A percentile compares a stretch with the other conserved stretches of the same genome.
phyloP scores from a whole-genome alignment of 2,113 vertebrate species.

The Neolamprologus cancellatus region DNA sequence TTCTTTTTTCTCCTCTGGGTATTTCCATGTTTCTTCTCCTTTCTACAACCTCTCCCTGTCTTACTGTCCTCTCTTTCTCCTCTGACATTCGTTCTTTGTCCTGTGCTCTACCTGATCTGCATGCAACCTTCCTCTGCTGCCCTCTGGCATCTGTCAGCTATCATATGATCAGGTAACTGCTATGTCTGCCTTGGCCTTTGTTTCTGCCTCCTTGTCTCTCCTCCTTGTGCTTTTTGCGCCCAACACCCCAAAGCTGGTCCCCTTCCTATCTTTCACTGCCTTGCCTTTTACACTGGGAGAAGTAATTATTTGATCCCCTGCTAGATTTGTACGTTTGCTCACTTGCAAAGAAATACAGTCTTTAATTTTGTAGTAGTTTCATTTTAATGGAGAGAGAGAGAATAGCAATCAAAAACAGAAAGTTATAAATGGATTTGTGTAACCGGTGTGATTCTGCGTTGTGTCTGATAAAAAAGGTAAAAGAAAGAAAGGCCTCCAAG shows the following conservation, averaged over 20 bases:
- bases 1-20: not conserved
- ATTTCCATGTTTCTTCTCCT: not conserved
- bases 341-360: not conserved
- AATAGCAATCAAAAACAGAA: not conserved
- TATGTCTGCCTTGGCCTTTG: slow-evolving; percentile 66
- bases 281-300: not conserved
- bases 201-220: slow-evolving; percentile 34
- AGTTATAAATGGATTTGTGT: not conserved
- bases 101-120: slow-evolving; percentile 81
- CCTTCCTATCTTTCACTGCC: not conserved
- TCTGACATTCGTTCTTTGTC: slow-evolving; percentile 56
- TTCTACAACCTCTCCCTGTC: slow-evolving; percentile 13
- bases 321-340: not conserved
- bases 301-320: not conserved
- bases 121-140: slow-evolving; percentile 83
- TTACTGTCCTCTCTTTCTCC: slow-evolving; percentile 17
- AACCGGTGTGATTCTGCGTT: too few relatives aligned
- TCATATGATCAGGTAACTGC: slow-evolving; percentile 98
- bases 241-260: not conserved
- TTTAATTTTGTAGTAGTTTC: not conserved
- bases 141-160: slow-evolving; percentile 93
- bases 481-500: too few relatives aligned
- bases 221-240: not conserved
- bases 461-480: too few relatives aligned
- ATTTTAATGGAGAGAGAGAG: not conserved